phyloP scores from a whole-genome alignment of 2,113 vertebrate genomes.

The Phaetusa simplex region DNA sequence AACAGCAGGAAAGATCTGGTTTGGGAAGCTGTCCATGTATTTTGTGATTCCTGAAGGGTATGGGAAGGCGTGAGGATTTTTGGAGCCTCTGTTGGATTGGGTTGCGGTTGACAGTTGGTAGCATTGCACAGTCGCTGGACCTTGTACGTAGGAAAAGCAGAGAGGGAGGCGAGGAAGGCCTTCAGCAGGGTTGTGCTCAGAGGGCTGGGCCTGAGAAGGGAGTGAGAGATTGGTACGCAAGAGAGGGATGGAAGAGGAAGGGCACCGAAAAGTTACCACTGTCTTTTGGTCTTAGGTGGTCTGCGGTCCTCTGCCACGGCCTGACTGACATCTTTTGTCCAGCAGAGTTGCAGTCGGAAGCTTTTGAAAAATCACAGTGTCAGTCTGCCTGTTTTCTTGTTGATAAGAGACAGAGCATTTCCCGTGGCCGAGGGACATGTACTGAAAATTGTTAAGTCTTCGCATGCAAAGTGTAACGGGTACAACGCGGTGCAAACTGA shows the following conservation, averaged over 20 bases:
- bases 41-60: background rate
- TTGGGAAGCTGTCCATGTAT: background rate
- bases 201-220: background rate
- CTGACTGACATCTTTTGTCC: background rate
- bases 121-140: background rate
- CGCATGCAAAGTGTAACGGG: background rate
- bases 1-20: background rate
- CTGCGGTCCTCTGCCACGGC: background rate
- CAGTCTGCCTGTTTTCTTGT: background rate
- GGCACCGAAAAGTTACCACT: background rate
- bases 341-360: background rate
- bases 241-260: background rate
- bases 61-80: background rate
- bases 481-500: background rate
- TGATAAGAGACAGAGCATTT: background rate
- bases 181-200: background rate
- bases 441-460: background rate
- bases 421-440: background rate
- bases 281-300: background rate
- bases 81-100: background rate
- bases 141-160: no score
- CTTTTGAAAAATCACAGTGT: background rate
- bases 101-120: background rate
- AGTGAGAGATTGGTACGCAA: rapidly evolving
- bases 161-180: background rate